Percentiles rank a stretch among this genome's conserved stretches.
These are phyloP conservation scores for Aulostomus chinensis DNA, from an alignment of 2,797 vertebrate genomes.

Conservation along the genomic window DNA sequence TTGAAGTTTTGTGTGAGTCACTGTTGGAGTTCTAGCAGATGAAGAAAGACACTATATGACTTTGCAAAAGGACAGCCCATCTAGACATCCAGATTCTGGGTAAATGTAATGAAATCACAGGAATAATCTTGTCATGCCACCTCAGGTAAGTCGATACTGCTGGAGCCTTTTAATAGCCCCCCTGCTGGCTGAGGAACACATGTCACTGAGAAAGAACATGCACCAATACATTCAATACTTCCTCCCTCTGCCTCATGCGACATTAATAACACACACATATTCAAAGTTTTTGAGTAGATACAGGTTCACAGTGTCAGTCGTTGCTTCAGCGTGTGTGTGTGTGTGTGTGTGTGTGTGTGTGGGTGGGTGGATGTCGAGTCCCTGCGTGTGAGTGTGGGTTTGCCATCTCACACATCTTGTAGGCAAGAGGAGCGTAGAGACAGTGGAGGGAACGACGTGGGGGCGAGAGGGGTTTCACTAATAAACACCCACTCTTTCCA, in stretches of 20 bases:
- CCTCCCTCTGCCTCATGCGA: conserved; percentile 1
- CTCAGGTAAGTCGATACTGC: conserved; percentile 25
- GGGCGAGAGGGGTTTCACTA: conserved; percentile 74
- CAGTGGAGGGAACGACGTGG: conserved; percentile 44
- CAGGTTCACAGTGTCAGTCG: conserved; percentile 22
- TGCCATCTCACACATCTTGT: conserved; percentile 45
- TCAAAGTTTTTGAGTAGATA: conserved; percentile 39
- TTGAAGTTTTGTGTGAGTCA: conserved; percentile 55
- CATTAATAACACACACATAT: conserved; percentile 11
- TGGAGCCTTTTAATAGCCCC: conserved; percentile 13
- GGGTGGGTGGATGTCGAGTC: conserved; percentile 49
- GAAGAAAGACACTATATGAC: conserved; percentile 27
- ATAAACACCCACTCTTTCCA: conserved; percentile 68
- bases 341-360: conserved; percentile 10
- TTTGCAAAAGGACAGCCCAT: conserved; percentile 31
- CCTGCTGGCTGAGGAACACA: not conserved
- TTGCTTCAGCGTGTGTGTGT: conserved; percentile 7
- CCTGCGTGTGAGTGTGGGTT: conserved; percentile 35
- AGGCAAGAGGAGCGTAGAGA: conserved; percentile 41
- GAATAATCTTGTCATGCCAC: conserved; percentile 16
- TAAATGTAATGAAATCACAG: conserved; percentile 25
- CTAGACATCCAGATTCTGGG: conserved; percentile 14
- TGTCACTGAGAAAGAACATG: conserved; percentile 2
- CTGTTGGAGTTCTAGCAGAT: conserved; percentile 36
- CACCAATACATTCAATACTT: not conserved